Base-by-base conservation (phyloP, 2,888 invertebrate genomes). In the Lithophane ornitopus region DNA sequence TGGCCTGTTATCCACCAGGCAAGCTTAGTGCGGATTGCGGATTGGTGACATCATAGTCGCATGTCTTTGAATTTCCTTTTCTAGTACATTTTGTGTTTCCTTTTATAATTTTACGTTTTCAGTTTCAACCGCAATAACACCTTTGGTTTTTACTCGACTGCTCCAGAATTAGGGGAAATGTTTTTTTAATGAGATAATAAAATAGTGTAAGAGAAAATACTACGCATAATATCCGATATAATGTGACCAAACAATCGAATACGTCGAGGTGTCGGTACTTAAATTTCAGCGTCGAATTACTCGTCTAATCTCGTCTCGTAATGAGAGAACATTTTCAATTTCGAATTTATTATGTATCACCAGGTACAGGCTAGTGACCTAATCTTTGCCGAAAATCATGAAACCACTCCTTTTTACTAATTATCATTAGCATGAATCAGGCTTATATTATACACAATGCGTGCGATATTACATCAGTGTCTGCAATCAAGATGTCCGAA, bases 401-500 rank as follows among this genome's bases (percentile, higher is more conserved):
- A 41, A 41, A 72, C 46, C 46, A 28, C 28, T 52, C 22, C 34
- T 34, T 34, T 52, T 26, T 54, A 46, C n/a, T 19, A n/a, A 80
- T 72, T 54, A 22, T 26, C 44, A 62, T 54, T 14, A 9, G 9
- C 49, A 19, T 61, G 28, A 61, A 52, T 77, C 19, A 46, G 1
- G 46, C 11, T 1, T 39, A 41, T 11, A 9, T 8, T 46, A n/a
- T 16, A 34, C 3, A 34, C 4, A 58, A 65, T 12, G 22, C 11
- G 3, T 46, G 22, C 8, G 22, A n/a, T 56, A 56, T 67, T 44
- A 74, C 46, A 68, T 46, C 52, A 69, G 6, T 26, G 9, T 34
- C 34, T 76, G 34, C 44, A 28, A 82, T 68, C 39, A 26, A 52
- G 14, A 65, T 68, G n/a, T 26, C 39, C 22, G 68, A 58, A 59